Base-by-base conservation (phyloP, 2,797 vertebrate genomes). In the Spinibarbus caldwelli region DNA sequence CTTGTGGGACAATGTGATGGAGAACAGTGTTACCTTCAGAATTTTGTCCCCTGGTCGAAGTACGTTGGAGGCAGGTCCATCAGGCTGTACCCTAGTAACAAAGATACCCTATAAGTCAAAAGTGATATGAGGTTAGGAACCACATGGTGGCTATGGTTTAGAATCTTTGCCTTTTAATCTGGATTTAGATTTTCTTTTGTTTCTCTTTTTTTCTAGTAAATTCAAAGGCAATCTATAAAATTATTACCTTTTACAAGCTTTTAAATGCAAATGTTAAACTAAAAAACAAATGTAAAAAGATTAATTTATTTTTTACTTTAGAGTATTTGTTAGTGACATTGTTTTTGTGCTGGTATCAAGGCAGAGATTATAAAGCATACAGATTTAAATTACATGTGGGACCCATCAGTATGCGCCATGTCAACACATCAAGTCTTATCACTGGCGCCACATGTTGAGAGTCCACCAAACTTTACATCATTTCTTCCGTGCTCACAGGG, bases 71-170 rank as follows among this genome's bases (percentile, higher is more conserved):
- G 98, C 97, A 49, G 98, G 97, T 91, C 98, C 98, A 82, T 99
- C 98, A 98, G 97, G 97, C 96, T 99, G 98, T 98, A 99, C 98
- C 98, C 98, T 99, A 99, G 98, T 99, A 97, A 99, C 98, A 99
- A 99, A 99, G 97, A 99, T 99, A 98, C 98, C 98, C 98, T 99
- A 99, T 98, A 98, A 97, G 97, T 99, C 97, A 99, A 97, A 99
- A 99, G 94, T 97, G 97, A 99, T 97, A 99, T 93, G 97, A 96
- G 91, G 97, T 99, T 99, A 99, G 98, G 97, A 97, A 95, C 95
- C 96, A 96, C 95, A 96, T 93, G 94, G 95, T 95, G 93, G 95
- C 92, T 93, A 95, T 95, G 94, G 93, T 95, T 95, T 96, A 96
- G 95, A 95, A 95, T 95, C 95, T 96, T 95, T 95, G 95, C 95